Conservation (phyloP, 1,140 invertebrate species). For the Conus ventricosus region DNA sequence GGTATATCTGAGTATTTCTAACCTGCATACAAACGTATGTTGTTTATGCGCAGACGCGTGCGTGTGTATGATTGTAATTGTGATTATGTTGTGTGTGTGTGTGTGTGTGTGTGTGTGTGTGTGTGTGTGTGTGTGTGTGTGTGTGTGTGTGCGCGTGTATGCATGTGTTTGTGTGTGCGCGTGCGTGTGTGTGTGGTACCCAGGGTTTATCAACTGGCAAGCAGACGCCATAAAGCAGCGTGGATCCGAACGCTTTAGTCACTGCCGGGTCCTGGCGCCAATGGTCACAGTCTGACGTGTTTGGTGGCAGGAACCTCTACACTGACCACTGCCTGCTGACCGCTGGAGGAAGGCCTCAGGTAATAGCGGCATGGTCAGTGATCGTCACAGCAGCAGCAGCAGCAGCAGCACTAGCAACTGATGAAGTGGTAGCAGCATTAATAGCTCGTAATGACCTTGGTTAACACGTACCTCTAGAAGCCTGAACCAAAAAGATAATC, state of each 20-base stretch:
- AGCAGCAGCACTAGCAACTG: too few species aligned
- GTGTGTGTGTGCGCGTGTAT: constrained; percentile 4
- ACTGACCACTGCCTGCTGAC: constrained; percentile 70
- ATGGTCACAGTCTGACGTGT: constrained; percentile 69
- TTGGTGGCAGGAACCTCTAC: constrained; percentile 72
- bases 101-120: not conserved
- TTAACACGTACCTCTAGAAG: too few species aligned
- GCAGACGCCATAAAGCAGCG: constrained; percentile 70
- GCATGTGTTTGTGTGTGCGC: not conserved
- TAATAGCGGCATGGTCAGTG: not conserved
- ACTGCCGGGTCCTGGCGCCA: constrained; percentile 71
- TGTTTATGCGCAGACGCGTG: too few species aligned
- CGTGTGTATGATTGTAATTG: too few species aligned
- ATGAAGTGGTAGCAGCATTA: too few species aligned
- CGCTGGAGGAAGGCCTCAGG: constrained; percentile 63
- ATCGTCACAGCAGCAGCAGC: too few species aligned
- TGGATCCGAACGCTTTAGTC: constrained; percentile 70
- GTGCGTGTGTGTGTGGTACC: too few species aligned
- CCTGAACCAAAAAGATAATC: too few species aligned
- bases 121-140: constrained; percentile 20
- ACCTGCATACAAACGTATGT: too few species aligned
- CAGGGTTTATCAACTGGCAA: constrained; percentile 73
- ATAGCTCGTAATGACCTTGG: too few species aligned
- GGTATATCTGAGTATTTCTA: too few species aligned
- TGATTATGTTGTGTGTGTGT: not conserved